phyloP scores from a whole-genome alignment of 1,140 invertebrate species.

The Lepidurus couesii region DNA sequence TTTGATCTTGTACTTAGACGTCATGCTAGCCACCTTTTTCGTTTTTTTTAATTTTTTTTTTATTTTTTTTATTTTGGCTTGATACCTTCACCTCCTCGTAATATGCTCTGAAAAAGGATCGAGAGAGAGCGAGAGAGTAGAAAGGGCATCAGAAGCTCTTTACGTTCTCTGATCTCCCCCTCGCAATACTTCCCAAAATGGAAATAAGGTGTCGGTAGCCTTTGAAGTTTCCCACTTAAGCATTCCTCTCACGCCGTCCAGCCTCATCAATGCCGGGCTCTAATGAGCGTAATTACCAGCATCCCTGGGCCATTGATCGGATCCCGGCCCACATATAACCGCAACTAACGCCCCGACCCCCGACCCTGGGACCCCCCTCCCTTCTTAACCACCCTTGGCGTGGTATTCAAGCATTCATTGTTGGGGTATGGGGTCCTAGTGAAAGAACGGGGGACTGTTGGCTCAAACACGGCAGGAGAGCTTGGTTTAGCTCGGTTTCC shows the following conservation, averaged over 20 bases:
- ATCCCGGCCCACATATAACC: slow-evolving; percentile 8
- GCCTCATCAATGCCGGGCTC: slow-evolving; percentile 20
- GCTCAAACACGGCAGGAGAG: background rate
- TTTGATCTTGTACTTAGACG: slow-evolving; percentile 22
- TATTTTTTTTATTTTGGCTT: background rate
- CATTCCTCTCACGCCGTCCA: slow-evolving; percentile 16
- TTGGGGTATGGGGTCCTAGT: background rate
- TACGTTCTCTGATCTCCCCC: background rate
- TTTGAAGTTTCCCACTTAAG: slow-evolving; percentile 19
- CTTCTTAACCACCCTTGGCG: slow-evolving; percentile 2
- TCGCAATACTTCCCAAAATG: slow-evolving; percentile 15
- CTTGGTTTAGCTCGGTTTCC: background rate
- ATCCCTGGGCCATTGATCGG: slow-evolving; percentile 20
- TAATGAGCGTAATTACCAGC: slow-evolving; percentile 22
- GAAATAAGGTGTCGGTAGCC: slow-evolving; percentile 21
- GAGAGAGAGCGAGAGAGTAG: background rate
- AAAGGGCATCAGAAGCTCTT: background rate
- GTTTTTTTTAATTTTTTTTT: background rate
- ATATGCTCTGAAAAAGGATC: background rate
- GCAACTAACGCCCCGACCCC: slow-evolving; percentile 19
- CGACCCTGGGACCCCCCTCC: slow-evolving; percentile 16
- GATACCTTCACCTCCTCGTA: background rate
- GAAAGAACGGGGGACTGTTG: background rate
- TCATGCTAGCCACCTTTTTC: background rate
- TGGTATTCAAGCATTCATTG: background rate